Percentiles rank a stretch among this genome's conserved stretches.
These are phyloP conservation scores for Odontomachus brunneus DNA, from an alignment of 1,140 invertebrate genomes.

Conservation along the genomic window DNA sequence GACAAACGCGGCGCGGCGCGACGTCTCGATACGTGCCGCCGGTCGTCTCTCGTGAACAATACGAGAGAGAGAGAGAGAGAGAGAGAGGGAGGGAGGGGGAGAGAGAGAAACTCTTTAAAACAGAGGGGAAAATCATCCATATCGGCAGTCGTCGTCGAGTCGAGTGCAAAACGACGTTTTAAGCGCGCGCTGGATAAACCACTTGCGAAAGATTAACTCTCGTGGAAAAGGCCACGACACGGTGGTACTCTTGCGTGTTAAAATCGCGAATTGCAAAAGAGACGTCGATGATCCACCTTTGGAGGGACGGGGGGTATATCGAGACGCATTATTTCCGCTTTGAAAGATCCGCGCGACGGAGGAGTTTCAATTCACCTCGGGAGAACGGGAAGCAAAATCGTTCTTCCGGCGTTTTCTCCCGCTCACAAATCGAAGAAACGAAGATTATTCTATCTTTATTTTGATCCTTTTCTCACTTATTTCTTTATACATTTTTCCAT, in stretches of 20 bases:
- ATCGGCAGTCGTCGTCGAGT: neutral
- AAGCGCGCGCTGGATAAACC: neutral
- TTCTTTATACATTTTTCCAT: too few relatives aligned
- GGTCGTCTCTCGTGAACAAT: neutral
- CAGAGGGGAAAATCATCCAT: conserved; percentile 1
- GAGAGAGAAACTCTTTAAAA: neutral
- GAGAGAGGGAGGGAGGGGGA: too few relatives aligned
- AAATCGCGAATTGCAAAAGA: conserved; percentile 13
- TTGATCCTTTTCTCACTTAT: too few relatives aligned
- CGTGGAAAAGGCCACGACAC: too few relatives aligned
- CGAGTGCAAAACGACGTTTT: neutral
- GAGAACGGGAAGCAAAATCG: too few relatives aligned
- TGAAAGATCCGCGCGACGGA: neutral
- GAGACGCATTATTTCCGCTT: neutral
- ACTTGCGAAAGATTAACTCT: conserved; percentile 9
- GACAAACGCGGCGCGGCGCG: conserved; percentile 32
- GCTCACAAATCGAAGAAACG: too few relatives aligned
- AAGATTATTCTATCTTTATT: too few relatives aligned
- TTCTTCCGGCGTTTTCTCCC: too few relatives aligned
- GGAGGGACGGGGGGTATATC: neutral
- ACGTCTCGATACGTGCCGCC: too few relatives aligned
- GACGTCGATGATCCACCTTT: too few relatives aligned
- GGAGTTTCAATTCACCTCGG: neutral
- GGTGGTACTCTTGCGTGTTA: neutral
- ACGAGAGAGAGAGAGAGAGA: neutral